phyloP scores from a whole-genome alignment of 2,797 vertebrate species.

The Jordanella pulchra region DNA sequence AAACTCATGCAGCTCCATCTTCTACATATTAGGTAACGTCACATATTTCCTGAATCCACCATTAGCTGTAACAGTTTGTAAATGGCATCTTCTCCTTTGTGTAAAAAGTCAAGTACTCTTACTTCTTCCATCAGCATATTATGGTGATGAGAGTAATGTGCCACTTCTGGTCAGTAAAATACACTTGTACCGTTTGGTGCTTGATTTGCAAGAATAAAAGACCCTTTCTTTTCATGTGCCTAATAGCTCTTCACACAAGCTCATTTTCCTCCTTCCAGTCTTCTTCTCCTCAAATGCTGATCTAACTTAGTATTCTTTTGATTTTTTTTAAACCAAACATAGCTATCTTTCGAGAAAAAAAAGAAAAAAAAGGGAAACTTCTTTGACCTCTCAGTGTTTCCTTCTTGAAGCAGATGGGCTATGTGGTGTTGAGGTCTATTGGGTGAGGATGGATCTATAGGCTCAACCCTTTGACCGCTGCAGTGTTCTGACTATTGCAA shows the following conservation, averaged over 20 bases:
- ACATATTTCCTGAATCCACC: not conserved
- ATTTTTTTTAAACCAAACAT: slow-evolving; percentile 47
- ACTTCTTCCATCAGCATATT: slow-evolving; percentile 22
- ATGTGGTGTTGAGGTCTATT: slow-evolving; percentile 30
- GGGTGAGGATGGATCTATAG: slow-evolving; percentile 1
- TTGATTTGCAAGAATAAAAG: slow-evolving; percentile 59
- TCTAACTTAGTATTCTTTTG: slow-evolving; percentile 38
- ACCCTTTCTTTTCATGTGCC: slow-evolving; percentile 56
- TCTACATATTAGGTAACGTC: not conserved
- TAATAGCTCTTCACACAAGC: slow-evolving; percentile 52
- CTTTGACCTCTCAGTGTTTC: slow-evolving; percentile 53
- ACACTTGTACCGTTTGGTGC: slow-evolving; percentile 45
- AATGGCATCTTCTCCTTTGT: slow-evolving; percentile 8
- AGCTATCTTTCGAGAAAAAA: slow-evolving; percentile 46
- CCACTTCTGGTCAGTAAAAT: slow-evolving; percentile 55
- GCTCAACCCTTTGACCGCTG: slow-evolving; percentile 29
- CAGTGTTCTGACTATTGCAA: slow-evolving; percentile 18
- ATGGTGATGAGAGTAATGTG: slow-evolving; percentile 24
- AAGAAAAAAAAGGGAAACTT: slow-evolving; percentile 5
- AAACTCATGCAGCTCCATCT: not conserved
- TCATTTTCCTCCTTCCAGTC: slow-evolving; percentile 7
- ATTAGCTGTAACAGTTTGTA: not conserved
- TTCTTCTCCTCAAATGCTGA: slow-evolving; percentile 34
- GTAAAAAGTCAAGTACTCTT: slow-evolving; percentile 26
- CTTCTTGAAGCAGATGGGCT: slow-evolving; percentile 39